A percentile compares a stretch with the other conserved stretches of the same genome.
Conservation (phyloP, 2,888 invertebrate genomes). For the Branchellion lobata region DNA sequence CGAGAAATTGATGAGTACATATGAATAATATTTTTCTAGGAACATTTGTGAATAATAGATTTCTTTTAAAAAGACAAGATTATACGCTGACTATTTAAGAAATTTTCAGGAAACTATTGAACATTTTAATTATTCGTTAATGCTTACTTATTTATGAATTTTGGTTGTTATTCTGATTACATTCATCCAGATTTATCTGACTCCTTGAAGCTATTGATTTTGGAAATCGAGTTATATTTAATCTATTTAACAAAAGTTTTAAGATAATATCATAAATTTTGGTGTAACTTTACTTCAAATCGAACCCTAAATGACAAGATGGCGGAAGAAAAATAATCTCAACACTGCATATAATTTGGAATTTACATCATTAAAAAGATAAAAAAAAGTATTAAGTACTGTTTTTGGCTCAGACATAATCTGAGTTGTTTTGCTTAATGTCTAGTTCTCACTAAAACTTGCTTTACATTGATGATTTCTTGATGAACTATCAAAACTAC, state of each 20-base stretch:
- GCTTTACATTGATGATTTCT: not conserved
- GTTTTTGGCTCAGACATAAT: no score
- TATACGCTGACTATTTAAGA: not conserved
- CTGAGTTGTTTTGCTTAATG: no score
- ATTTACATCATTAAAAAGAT: no score
- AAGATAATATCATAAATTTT: not conserved
- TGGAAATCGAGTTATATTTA: not conserved
- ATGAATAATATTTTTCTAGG: not conserved
- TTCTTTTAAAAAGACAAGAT: not conserved
- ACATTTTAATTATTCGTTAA: no score
- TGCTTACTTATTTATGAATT: no score
- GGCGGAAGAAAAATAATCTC: conserved; percentile 10
- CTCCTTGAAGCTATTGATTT: not conserved
- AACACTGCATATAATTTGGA: not conserved
- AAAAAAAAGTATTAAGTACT: no score
- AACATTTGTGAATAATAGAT: not conserved
- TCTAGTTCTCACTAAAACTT: no score
- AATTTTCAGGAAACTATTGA: no score
- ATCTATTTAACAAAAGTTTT: not conserved
- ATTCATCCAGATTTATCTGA: not conserved
- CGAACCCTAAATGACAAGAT: not conserved
- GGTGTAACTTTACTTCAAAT: not conserved
- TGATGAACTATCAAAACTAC: not conserved
- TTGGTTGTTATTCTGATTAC: not conserved
- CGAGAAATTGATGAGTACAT: not conserved